Evolutionary conservation across 2,113 vertebrate species (phyloP).

Genomic region (Sula dactylatra): DNA sequence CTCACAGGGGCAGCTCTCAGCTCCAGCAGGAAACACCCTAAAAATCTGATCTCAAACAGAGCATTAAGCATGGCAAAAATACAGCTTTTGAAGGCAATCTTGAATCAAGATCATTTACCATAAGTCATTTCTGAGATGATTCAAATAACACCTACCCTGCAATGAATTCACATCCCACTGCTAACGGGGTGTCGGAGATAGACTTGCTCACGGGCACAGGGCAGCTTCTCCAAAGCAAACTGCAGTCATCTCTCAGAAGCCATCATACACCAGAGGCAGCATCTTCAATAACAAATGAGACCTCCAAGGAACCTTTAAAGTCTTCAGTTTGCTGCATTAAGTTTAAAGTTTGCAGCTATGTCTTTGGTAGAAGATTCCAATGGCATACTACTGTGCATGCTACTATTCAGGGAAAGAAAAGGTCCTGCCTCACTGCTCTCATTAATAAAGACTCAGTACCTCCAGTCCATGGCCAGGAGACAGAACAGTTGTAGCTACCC

Average conservation of each 20-base stretch:
- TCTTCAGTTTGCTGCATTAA: not conserved
- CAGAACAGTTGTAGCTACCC: not conserved
- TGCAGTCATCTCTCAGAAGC: not conserved
- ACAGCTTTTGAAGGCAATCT: not conserved
- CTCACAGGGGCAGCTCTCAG: not conserved
- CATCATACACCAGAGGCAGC: not conserved
- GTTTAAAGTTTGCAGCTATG: not conserved
- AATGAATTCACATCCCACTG: not conserved
- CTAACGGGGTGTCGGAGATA: not conserved
- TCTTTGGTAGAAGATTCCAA: not conserved
- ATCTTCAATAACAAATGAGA: not conserved
- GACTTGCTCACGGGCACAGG: not conserved
- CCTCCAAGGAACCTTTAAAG: not conserved
- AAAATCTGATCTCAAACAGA: not conserved
- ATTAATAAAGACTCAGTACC: not conserved
- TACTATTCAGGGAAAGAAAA: not conserved
- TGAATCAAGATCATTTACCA: not conserved
- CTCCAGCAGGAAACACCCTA: not conserved
- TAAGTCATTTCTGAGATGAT: not conserved
- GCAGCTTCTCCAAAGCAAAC: not conserved
- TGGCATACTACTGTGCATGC: fast-evolving
- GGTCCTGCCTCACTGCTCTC: not conserved
- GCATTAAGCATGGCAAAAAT: not conserved
- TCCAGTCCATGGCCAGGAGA: not conserved
- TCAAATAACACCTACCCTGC: not conserved